phyloP scores from a whole-genome alignment of 1,140 invertebrate species.

The Portunus trituberculatus region DNA sequence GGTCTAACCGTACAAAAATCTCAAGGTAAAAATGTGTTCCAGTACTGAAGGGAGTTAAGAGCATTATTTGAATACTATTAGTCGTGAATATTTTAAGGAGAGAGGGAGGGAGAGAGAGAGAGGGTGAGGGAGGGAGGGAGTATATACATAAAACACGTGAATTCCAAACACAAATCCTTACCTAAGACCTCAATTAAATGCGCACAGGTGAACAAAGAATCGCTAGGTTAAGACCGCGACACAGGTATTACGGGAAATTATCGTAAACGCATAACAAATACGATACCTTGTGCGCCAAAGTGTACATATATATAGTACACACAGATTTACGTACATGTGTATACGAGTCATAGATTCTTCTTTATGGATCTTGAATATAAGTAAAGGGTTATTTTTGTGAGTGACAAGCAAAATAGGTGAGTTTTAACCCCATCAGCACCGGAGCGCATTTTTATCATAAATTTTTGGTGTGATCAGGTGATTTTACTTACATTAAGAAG shows the following conservation, averaged over 20 bases:
- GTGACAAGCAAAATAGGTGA: too few species aligned
- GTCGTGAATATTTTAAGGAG: background rate
- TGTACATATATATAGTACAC: background rate
- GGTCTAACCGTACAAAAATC: too few species aligned
- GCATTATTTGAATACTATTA: too few species aligned
- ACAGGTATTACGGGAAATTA: background rate
- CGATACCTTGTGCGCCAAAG: background rate
- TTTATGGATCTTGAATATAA: too few species aligned
- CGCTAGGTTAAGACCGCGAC: background rate
- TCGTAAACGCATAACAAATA: too few species aligned
- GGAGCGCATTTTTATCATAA: too few species aligned
- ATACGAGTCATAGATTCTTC: background rate
- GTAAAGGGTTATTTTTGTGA: too few species aligned
- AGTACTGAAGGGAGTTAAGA: too few species aligned
- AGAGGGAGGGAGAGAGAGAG: background rate
- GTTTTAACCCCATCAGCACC: too few species aligned
- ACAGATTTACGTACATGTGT: background rate
- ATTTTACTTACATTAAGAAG: too few species aligned
- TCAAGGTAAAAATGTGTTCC: too few species aligned
- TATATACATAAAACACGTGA: background rate
- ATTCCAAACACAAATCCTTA: background rate
- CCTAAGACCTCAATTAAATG: slow-evolving; percentile 14
- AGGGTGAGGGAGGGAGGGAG: background rate
- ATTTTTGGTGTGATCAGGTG: too few species aligned
- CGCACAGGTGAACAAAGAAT: background rate